Conservation (phyloP, 2,113 vertebrate genomes). For the Acanthisitta chloris region DNA sequence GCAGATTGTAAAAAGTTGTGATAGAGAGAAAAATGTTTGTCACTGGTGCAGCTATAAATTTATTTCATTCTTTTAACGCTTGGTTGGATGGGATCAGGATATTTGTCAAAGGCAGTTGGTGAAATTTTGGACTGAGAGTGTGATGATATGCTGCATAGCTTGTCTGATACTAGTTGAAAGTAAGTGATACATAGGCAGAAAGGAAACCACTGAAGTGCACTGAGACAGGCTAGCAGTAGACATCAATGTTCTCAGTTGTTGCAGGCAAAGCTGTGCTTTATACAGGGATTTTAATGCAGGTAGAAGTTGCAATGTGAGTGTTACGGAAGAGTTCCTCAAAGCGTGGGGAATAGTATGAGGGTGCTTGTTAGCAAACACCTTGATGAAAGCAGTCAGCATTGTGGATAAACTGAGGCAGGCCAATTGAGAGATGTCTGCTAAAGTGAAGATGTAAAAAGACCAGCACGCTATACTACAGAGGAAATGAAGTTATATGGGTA, state of each 20-base stretch:
- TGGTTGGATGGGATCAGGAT: background rate
- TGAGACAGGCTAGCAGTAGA: background rate
- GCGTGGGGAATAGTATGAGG: background rate
- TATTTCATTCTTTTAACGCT: background rate
- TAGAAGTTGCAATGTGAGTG: background rate
- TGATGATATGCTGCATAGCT: background rate
- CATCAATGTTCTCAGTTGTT: background rate
- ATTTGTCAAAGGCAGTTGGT: background rate
- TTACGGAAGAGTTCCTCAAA: background rate
- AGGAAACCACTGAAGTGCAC: background rate
- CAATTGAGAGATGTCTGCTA: background rate
- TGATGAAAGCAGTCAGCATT: background rate
- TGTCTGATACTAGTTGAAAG: background rate
- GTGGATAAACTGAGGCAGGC: background rate
- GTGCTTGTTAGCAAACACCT: background rate
- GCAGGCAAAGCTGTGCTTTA: background rate
- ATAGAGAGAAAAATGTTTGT: background rate
- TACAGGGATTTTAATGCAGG: background rate
- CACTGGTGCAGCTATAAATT: background rate
- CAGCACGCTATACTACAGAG: background rate
- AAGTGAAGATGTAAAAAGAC: background rate
- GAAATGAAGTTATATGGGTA: background rate
- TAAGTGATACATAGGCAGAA: background rate
- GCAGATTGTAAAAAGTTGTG: background rate
- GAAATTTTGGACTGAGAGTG: background rate